phyloP scores from a whole-genome alignment of 2,797 vertebrate species.

The Lacerta agilis region DNA sequence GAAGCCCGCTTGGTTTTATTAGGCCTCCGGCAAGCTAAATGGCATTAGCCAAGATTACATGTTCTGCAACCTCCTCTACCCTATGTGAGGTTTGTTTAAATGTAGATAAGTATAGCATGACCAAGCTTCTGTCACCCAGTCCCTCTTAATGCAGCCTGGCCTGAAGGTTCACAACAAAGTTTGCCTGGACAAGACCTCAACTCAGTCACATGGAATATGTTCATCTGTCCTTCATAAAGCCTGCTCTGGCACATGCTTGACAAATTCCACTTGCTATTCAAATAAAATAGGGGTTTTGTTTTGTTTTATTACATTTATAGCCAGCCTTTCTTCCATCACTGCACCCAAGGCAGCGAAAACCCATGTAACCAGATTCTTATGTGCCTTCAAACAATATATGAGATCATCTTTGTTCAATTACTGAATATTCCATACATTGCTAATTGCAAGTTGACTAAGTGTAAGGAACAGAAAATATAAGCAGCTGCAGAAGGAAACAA shows the following conservation, averaged over 20 bases:
- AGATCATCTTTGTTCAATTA: background rate
- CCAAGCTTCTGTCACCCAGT: background rate
- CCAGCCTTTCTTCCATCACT: no score
- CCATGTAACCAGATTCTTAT: no score
- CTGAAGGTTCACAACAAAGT: background rate
- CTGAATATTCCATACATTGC: constrained; percentile 16
- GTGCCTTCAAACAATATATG: no score
- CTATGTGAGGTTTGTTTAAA: background rate
- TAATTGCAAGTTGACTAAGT: constrained; percentile 36
- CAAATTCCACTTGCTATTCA: background rate
- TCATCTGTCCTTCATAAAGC: background rate
- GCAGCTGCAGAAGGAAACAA: constrained; percentile 40
- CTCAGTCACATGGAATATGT: background rate
- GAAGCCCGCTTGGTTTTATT: background rate
- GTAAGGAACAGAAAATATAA: constrained; percentile 45
- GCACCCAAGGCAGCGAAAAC: no score
- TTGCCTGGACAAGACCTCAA: background rate
- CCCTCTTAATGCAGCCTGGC: background rate
- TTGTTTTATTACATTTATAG: no score
- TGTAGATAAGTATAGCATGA: background rate
- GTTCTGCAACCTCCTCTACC: background rate
- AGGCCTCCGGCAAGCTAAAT: background rate
- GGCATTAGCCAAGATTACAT: background rate
- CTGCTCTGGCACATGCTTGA: background rate
- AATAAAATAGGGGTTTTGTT: background rate